Evolutionary conservation across 1,140 invertebrate species (phyloP), one percentile per base, ranked within the genome.

Genomic region (Drosophila arawakana): DNA sequence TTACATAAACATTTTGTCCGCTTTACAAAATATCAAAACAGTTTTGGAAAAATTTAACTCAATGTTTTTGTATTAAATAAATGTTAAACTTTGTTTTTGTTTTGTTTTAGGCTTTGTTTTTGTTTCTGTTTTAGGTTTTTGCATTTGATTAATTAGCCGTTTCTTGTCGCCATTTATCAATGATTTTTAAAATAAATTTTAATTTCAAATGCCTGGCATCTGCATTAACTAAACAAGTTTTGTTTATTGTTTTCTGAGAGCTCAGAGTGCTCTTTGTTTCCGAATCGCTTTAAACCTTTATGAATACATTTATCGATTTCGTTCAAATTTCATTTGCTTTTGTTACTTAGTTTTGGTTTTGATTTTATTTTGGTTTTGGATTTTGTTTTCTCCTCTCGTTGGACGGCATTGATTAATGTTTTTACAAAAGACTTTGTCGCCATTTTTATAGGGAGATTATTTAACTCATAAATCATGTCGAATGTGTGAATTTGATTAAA

Each of bases 111-210:
- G 11, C 25, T 30, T 30, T 5, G 25, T 30, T 81, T 60, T 61
- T 73, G 47, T 70, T 78, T 67, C 37, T 78, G 75, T 60, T 58
- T 61, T 57, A n/a, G 35, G 46, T 59, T 69, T 78, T 79, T 86
- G 82, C 76, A 86, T 86, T 89, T 86, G 82, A 86, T 86, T 86
- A 86, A 86, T 86, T 86, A 86, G 73, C 76, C 76, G 73, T 39
- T 83, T 77, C 73, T 47, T 88, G 73, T 88, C 61, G 79, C 73
- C 82, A 88, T 86, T 78, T 80, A 86, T 88, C 80, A 86, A 71
- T 73, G 69, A 72, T 72, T 83, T 78, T 80, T 47, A 69, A 76
- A 73, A 74, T 71, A 80, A 30, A 84, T 84, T 80, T 85, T 74
- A 88, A 86, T 77, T 77, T 35, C 58, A 41, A 70, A 65, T 50